phyloP scores from a whole-genome alignment of 2,797 vertebrate species.

The Melanotaenia maccullochi region DNA sequence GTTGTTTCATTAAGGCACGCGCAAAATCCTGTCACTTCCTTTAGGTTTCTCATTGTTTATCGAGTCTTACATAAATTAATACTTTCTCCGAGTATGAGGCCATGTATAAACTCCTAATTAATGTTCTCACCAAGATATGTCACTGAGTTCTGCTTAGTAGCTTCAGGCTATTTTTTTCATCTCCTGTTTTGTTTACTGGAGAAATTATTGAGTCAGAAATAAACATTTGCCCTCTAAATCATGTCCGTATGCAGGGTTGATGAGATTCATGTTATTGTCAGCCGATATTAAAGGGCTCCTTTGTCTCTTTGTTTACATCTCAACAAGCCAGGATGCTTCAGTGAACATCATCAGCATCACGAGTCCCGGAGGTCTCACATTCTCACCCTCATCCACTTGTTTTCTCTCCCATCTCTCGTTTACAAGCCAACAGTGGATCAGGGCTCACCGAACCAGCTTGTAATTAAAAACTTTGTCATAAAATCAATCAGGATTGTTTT shows the following conservation, averaged over 20 bases:
- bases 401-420: conserved; percentile 35
- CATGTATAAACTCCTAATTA: neutral
- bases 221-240: conserved; percentile 34
- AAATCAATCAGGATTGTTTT: conserved; percentile 8
- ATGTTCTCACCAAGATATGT: neutral
- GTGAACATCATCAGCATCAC: conserved; percentile 39
- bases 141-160: neutral
- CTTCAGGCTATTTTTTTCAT: neutral
- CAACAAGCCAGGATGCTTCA: conserved; percentile 33
- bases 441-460: conserved; percentile 35
- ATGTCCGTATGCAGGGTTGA: conserved; percentile 23
- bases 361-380: conserved; percentile 31
- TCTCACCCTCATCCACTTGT: conserved; percentile 44
- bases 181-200: conserved; percentile 21
- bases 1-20: neutral
- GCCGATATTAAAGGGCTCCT: conserved; percentile 45
- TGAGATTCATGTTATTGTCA: conserved; percentile 47
- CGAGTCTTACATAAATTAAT: neutral
- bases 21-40: neutral
- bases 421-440: conserved; percentile 31
- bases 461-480: conserved; percentile 51
- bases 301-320: conserved; percentile 53
- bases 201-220: conserved; percentile 29
- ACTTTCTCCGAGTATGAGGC: neutral
- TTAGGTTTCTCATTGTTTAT: neutral